Conservation (phyloP, 2,113 vertebrate genomes). For the Emydura subglobosa region DNA sequence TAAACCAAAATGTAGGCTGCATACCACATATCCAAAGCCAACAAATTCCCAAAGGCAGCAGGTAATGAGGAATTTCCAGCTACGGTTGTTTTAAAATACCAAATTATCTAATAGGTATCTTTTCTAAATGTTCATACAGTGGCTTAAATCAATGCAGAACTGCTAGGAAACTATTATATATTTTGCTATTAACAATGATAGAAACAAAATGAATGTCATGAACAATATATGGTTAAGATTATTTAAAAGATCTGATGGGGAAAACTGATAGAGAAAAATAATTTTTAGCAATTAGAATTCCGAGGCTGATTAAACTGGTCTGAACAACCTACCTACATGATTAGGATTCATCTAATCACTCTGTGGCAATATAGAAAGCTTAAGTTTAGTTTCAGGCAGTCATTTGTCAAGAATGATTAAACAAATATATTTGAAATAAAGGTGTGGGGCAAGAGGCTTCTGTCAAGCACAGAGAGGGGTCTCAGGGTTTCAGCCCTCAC, state of each 20-base stretch:
- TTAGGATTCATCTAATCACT: constrained; percentile 6
- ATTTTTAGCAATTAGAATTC: not conserved
- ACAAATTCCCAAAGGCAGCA: not conserved
- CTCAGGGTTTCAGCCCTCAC: too few relatives aligned
- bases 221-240: not conserved
- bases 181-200: not conserved
- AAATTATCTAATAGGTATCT: not conserved
- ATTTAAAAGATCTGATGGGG: not conserved
- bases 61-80: not conserved
- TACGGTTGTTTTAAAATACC: not conserved
- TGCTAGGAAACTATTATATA: not conserved
- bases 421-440: not conserved
- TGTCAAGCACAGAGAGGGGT: too few relatives aligned
- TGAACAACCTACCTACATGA: not conserved
- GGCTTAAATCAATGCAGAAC: not conserved
- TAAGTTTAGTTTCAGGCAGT: not conserved
- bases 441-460: too few relatives aligned
- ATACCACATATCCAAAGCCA: not conserved
- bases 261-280: not conserved
- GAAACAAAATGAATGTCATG: not conserved
- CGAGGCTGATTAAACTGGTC: not conserved
- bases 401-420: not conserved
- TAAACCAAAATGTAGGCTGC: not conserved
- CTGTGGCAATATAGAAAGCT: constrained; percentile 5
- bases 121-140: not conserved